Base-by-base conservation (phyloP, 2,888 invertebrate species). In the Noctua comes region DNA sequence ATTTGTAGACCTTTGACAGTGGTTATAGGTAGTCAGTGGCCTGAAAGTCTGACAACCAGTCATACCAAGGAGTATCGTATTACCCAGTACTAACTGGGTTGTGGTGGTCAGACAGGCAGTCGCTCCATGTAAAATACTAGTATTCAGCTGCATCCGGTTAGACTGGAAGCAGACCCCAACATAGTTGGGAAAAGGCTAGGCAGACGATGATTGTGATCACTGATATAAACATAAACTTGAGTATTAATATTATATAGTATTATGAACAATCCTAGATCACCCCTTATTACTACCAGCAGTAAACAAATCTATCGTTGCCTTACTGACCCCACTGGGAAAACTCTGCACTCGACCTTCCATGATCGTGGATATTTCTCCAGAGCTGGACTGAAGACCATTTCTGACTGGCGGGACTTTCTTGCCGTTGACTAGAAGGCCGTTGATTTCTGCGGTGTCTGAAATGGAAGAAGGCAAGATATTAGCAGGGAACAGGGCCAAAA, bases 291-390 rank as follows among this genome's bases (percentile, higher is more conserved):
- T 73, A 57, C 87, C 71, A 27, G 91, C 94, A 74, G 89, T 95
- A 69, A 94, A 95, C 64, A 93, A 86, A 71, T 93, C 95, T 65
- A 92, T 92, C 11, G 94, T 96, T 36, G 93, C 94, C 73, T 91
- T 93, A 80, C 93, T 92, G 72, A 94, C 91, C 8, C 87, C 79
- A 77, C 92, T 92, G 40, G 91, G 85, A 79, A 93, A 97, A 13
- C 89, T 93, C 70, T 96, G 95, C 2, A 95, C 91, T 1, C 94
- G 92, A 0, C 96, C 96, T 80, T 97, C 97, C 73, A 92, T 91
- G 27, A 97, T 96, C 7, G 97, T 97, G 2, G 96, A 96, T 57
- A 96, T 97, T 69, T 96, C 96, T 0, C 96, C 96, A 0, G 96
- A 93, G 48, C 92, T 94, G 3, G 92, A 89, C 11, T 93, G 93